Conservation (phyloP, 1,140 invertebrate species). For the Drosophila micromelanica region DNA sequence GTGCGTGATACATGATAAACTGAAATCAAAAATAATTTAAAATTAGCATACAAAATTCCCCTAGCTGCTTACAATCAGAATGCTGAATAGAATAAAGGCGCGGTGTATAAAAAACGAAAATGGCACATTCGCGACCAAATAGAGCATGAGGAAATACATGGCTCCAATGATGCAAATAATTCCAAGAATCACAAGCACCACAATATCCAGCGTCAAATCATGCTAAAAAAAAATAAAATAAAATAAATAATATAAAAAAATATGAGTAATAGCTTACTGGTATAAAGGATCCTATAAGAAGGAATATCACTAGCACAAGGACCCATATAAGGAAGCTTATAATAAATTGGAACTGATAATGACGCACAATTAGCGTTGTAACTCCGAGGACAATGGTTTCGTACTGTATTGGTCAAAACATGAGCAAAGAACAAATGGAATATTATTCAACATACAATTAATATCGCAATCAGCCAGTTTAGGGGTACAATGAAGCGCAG, state of each 20-base stretch:
- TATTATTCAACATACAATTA: constrained; percentile 43
- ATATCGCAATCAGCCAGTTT: constrained; percentile 53
- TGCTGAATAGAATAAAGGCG: constrained; percentile 35
- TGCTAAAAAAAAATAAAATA: constrained; percentile 20
- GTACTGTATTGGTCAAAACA: constrained; percentile 16
- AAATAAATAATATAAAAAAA: too few relatives aligned
- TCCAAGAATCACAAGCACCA: constrained; percentile 49
- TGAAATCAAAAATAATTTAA: constrained; percentile 1
- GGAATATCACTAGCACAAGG: constrained; percentile 28
- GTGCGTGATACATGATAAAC: constrained; percentile 70
- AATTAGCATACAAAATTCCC: not conserved
- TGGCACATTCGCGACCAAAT: constrained; percentile 47
- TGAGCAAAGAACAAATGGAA: too few relatives aligned
- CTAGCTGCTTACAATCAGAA: constrained; percentile 6
- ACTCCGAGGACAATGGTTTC: constrained; percentile 50
- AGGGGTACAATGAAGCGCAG: constrained; percentile 41
- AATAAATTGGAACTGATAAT: constrained; percentile 36
- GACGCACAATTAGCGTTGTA: constrained; percentile 31
- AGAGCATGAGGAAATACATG: constrained; percentile 60
- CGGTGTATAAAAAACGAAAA: constrained; percentile 36
- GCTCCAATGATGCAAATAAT: constrained; percentile 45
- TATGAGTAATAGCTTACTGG: constrained; percentile 39
- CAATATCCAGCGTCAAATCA: constrained; percentile 58
- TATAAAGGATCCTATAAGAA: constrained; percentile 36
- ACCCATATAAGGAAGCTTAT: constrained; percentile 36